phyloP scores from a whole-genome alignment of 1,140 invertebrate species.

The Drosophila nebulosa region DNA sequence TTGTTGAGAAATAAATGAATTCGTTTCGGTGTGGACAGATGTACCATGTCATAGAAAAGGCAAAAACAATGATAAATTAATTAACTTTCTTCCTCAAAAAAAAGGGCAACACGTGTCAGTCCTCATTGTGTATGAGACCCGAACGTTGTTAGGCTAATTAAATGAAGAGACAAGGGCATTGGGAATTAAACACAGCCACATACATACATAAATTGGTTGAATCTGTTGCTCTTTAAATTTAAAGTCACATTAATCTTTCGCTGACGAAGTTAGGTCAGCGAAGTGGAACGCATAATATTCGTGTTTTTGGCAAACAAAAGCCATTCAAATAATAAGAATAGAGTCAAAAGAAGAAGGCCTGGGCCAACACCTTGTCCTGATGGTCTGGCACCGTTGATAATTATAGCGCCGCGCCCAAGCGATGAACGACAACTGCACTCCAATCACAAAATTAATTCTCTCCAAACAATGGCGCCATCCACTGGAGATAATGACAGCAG shows the following conservation, averaged over 20 bases:
- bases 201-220: background rate
- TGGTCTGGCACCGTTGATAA: background rate
- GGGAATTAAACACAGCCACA: background rate
- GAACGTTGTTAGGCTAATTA: background rate
- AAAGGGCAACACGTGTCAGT: background rate
- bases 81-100: slow-evolving; percentile 2
- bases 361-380: slow-evolving; percentile 9
- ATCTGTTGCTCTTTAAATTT: background rate
- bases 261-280: background rate
- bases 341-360: background rate
- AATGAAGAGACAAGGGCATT: background rate
- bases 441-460: slow-evolving; percentile 10
- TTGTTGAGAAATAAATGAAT: background rate
- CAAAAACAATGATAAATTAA: slow-evolving; percentile 4
- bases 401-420: background rate
- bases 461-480: slow-evolving; percentile 1
- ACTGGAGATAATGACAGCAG: background rate
- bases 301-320: background rate
- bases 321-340: slow-evolving; percentile 1
- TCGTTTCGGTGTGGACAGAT: background rate
- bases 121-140: background rate
- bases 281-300: background rate
- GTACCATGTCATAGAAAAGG: slow-evolving; percentile 4
- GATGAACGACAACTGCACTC: slow-evolving; percentile 2
- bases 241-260: background rate